Evolutionary conservation across 2,888 invertebrate species (phyloP).

Genomic region (Agrilus cyanescens): DNA sequence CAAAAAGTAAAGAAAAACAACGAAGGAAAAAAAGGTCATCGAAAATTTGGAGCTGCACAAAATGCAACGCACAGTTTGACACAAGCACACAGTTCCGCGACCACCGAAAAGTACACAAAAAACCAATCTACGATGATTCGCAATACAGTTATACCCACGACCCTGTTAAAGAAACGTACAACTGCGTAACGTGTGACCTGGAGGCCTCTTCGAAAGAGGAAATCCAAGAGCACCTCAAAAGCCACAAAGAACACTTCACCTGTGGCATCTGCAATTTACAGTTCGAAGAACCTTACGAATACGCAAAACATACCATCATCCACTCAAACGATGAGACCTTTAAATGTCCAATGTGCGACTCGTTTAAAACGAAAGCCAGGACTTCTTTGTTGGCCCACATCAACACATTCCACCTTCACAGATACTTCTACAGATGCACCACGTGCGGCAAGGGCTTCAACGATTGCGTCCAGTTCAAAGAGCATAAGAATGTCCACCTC

Average conservation of each 20-base stretch:
- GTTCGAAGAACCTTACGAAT: slow-evolving; percentile 28
- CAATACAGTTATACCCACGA: neutral
- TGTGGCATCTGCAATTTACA: slow-evolving; percentile 26
- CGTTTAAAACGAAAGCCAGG: slow-evolving; percentile 22
- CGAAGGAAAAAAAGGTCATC: slow-evolving; percentile 1
- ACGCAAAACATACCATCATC: slow-evolving; percentile 24
- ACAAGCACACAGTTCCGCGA: neutral
- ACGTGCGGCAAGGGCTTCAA: slow-evolving; percentile 45
- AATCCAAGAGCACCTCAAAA: too few species aligned
- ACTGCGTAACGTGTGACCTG: neutral
- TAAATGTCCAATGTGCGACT: slow-evolving; percentile 26
- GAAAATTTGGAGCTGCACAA: slow-evolving; percentile 5
- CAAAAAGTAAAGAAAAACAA: too few species aligned
- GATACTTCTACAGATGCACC: slow-evolving; percentile 39
- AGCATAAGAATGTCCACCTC: slow-evolving; percentile 44
- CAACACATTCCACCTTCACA: slow-evolving; percentile 27
- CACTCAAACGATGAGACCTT: slow-evolving; percentile 26
- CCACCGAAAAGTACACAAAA: neutral
- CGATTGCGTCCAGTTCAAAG: slow-evolving; percentile 40
- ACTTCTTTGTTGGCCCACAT: slow-evolving; percentile 26
- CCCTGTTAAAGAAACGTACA: neutral
- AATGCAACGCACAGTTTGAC: neutral
- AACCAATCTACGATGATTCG: slow-evolving; percentile 6
- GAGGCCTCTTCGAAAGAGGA: too few species aligned
- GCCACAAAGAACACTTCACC: neutral